These are phyloP conservation scores for Australoheros scitulus DNA, from an alignment of 2,113 vertebrate species.

Conservation along the genomic window DNA sequence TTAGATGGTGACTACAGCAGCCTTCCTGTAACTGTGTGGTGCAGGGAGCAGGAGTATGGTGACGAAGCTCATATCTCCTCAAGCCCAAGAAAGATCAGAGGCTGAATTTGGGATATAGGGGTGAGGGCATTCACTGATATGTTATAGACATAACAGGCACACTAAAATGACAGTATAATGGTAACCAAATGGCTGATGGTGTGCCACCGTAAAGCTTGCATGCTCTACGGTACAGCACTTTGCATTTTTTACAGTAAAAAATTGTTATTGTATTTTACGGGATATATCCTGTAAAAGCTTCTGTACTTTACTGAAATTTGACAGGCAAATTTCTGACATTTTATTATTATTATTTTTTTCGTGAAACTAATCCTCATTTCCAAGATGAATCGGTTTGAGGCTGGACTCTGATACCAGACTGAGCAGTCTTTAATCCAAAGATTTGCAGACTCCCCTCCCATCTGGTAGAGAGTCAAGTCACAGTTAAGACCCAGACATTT, in stretches of 20 bases:
- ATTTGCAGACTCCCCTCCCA: neutral
- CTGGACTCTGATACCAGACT: neutral
- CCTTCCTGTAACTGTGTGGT: neutral
- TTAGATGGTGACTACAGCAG: neutral
- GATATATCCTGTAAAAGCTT: neutral
- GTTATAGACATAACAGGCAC: neutral
- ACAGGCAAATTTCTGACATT: neutral
- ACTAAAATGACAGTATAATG: neutral
- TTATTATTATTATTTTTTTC: neutral
- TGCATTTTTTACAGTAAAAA: neutral
- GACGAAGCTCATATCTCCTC: too few species aligned
- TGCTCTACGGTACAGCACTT: neutral
- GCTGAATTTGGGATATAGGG: neutral
- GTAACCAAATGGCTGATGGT: neutral
- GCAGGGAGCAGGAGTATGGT: neutral
- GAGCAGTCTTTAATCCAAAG: slow-evolving; percentile 11
- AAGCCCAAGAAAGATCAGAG: neutral
- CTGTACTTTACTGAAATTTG: neutral
- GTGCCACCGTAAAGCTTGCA: neutral
- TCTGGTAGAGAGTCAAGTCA: neutral
- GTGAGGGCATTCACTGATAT: neutral
- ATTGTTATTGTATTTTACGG: neutral
- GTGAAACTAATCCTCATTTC: neutral
- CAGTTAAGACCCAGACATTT: slow-evolving; percentile 7
- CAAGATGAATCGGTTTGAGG: neutral